Conservation (phyloP, 2,888 invertebrate genomes). For the Yponomeuta evonymella region DNA sequence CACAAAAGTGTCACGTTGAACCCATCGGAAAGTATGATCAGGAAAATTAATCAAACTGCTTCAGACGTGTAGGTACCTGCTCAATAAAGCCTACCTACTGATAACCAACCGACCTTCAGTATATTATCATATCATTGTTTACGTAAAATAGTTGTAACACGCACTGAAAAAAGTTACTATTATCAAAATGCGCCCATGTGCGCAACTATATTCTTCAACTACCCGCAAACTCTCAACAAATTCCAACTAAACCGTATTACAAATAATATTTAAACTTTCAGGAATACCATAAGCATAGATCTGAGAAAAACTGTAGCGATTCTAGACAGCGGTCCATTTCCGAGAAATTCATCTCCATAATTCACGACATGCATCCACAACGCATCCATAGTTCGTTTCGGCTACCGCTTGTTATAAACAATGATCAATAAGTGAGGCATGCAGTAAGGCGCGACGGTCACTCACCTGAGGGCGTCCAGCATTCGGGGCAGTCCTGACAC, state of each 20-base stretch:
- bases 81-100: background rate
- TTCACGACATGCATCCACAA: background rate
- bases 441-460: conserved; percentile 26
- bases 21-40: background rate
- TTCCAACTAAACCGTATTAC: background rate
- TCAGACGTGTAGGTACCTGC: background rate
- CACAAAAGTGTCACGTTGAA: too few relatives aligned
- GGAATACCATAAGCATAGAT: background rate
- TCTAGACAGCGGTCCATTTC: background rate
- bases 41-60: background rate
- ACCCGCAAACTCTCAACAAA: background rate
- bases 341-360: background rate
- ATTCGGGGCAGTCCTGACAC: conserved; percentile 77
- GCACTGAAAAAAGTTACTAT: background rate
- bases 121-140: background rate
- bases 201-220: background rate
- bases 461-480: conserved; percentile 80
- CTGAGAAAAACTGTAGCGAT: background rate
- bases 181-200: background rate
- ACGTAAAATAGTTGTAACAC: background rate
- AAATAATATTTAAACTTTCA: background rate
- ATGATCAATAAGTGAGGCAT: background rate
- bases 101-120: background rate
- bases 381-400: background rate
- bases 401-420: background rate